phyloP scores from a whole-genome alignment of 2,797 vertebrate genomes.

The Syngnathus acus region DNA sequence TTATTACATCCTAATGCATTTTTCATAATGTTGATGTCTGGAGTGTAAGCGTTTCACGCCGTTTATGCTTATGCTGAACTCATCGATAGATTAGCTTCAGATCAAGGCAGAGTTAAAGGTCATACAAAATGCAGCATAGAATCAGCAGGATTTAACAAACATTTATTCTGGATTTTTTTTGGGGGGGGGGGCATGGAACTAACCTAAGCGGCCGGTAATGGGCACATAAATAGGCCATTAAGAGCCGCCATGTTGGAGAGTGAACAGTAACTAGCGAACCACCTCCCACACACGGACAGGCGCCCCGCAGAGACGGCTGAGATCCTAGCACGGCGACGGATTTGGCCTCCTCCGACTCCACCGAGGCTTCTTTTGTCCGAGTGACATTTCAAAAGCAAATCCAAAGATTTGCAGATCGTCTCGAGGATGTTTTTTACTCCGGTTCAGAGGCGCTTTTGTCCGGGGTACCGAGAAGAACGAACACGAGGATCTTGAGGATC shows the following conservation, averaged over 20 bases:
- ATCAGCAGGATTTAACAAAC: not conserved
- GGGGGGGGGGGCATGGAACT: conserved; percentile 33
- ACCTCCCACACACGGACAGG: conserved; percentile 43
- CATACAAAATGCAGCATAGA: not conserved
- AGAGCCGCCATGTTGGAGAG: conserved; percentile 55
- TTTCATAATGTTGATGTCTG: not conserved
- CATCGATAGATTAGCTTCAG: not conserved
- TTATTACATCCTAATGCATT: not conserved
- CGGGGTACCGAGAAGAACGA: conserved; percentile 17
- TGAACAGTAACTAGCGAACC: conserved; percentile 59
- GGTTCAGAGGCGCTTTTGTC: conserved; percentile 23
- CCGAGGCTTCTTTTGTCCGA: conserved; percentile 38
- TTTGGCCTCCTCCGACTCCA: conserved; percentile 42
- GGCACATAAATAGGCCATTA: conserved; percentile 70
- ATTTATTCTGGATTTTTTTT: conserved; percentile 3
- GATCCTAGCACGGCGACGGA: conserved; percentile 35
- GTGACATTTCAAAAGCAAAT: conserved; percentile 41
- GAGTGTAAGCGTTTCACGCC: not conserved
- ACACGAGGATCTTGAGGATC: conserved; percentile 32
- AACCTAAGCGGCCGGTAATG: conserved; percentile 48
- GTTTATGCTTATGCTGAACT: not conserved
- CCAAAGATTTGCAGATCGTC: conserved; percentile 28
- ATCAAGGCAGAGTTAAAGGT: not conserved
- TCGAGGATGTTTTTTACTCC: conserved; percentile 1
- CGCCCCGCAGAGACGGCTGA: conserved; percentile 45